Evolutionary conservation across 2,888 invertebrate species (phyloP).

Genomic region (Hirtodrosophila duncani): DNA sequence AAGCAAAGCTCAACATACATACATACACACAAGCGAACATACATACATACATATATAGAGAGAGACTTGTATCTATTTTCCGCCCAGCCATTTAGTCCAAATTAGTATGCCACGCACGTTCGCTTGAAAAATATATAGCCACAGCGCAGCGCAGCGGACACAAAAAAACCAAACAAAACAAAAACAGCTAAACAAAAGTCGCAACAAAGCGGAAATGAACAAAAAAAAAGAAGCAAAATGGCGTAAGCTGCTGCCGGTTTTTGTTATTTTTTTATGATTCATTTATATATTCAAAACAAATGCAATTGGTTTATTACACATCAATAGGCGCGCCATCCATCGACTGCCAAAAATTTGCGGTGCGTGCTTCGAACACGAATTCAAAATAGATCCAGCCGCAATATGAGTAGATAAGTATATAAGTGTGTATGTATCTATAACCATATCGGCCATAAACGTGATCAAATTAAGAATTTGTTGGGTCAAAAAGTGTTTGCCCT

Average conservation of each 20-base stretch:
- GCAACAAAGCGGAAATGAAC: constrained; percentile 41
- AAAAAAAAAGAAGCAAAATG: constrained; percentile 47
- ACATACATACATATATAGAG: neutral
- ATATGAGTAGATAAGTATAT: constrained; percentile 23
- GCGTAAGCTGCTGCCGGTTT: constrained; percentile 25
- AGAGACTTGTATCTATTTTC: constrained; percentile 19
- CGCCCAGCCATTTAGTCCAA: constrained; percentile 48
- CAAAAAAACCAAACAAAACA: constrained; percentile 28
- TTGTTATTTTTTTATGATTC: constrained; percentile 55
- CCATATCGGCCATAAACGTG: constrained; percentile 42
- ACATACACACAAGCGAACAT: constrained; percentile 5
- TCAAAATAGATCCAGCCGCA: constrained; percentile 6
- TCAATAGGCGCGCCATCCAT: constrained; percentile 58
- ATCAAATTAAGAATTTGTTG: constrained; percentile 47
- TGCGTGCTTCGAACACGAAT: constrained; percentile 33
- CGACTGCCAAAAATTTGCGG: constrained; percentile 49
- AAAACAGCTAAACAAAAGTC: constrained; percentile 25
- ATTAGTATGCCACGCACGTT: constrained; percentile 70
- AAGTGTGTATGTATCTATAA: constrained; percentile 24
- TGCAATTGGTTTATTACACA: constrained; percentile 75
- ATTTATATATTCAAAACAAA: constrained; percentile 76
- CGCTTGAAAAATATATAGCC: constrained; percentile 23
- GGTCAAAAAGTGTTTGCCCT: too few relatives aligned
- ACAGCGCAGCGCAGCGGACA: constrained; percentile 20
- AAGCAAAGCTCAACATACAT: neutral